These are phyloP conservation scores for Probosciger aterrimus DNA, from an alignment of 2,113 vertebrate species.

Conservation along the genomic window DNA sequence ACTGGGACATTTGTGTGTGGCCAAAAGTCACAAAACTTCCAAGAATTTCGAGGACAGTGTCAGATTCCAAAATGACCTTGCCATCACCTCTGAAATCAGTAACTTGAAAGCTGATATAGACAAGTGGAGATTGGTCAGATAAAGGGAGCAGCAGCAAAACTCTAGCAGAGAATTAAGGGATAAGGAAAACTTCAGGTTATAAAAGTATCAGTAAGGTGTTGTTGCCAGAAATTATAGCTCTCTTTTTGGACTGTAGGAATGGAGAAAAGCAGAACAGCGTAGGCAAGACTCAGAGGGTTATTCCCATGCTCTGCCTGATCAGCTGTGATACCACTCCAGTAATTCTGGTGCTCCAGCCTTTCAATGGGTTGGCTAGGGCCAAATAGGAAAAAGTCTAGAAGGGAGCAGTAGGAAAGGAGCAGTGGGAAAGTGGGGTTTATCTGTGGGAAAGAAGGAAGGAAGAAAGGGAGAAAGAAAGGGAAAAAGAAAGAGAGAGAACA, in stretches of 20 bases:
- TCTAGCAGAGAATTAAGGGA: not conserved
- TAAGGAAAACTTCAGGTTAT: not conserved
- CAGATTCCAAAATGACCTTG: not conserved
- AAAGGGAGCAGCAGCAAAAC: not conserved
- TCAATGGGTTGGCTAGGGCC: not conserved
- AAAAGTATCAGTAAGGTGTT: not conserved
- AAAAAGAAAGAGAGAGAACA: not conserved
- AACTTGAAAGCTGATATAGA: not conserved
- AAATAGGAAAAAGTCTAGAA: not conserved
- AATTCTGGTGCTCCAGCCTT: not conserved
- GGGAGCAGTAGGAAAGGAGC: not conserved
- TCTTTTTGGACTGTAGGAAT: not conserved
- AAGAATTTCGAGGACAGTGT: not conserved
- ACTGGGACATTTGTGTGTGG: not conserved
- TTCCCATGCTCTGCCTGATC: not conserved
- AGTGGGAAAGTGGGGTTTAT: not conserved
- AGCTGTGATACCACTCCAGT: not conserved
- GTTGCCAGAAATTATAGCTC: not conserved
- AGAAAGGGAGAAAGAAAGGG: accelerated
- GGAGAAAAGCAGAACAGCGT: not conserved
- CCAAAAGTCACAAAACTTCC: not conserved
- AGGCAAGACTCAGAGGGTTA: not conserved
- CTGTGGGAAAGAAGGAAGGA: too few species aligned
- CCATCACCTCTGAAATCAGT: not conserved
- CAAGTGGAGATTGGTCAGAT: not conserved